These are phyloP conservation scores for Chaetodon trifascialis DNA, from an alignment of 2,113 vertebrate genomes.

Conservation along the genomic window DNA sequence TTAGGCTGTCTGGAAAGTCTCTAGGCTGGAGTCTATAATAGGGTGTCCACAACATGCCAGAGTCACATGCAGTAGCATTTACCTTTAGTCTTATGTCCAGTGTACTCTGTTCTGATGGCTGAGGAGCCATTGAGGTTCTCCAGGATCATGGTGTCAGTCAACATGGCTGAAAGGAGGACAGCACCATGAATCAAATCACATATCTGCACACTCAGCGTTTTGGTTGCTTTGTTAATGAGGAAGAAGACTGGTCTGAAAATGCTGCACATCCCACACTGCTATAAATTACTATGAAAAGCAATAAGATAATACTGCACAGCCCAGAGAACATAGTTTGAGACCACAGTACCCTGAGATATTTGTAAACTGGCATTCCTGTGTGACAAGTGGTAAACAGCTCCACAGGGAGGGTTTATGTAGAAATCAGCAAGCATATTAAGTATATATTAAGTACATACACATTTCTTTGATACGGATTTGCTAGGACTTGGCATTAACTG, in stretches of 20 bases:
- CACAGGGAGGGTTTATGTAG: conserved; percentile 7
- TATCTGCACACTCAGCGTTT: neutral
- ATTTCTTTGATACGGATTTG: conserved; percentile 38
- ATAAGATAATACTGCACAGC: conserved; percentile 20
- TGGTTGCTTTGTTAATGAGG: conserved; percentile 6
- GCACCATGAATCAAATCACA: neutral
- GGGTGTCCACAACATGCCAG: neutral
- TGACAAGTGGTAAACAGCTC: conserved; percentile 27
- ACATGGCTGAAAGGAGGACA: conserved; percentile 72
- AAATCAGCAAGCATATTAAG: conserved; percentile 28
- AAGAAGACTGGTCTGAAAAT: neutral
- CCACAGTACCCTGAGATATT: conserved; percentile 34
- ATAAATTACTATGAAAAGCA: conserved; percentile 18
- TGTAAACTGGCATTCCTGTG: conserved; percentile 35
- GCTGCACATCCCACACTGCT: neutral
- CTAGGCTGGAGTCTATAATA: neutral
- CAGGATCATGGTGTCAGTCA: conserved; percentile 88
- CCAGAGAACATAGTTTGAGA: conserved; percentile 17
- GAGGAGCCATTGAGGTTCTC: conserved; percentile 97
- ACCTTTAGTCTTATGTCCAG: conserved; percentile 97
- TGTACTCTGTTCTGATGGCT: conserved; percentile 95
- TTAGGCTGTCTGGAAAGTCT: neutral
- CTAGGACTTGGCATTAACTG: conserved; percentile 8
- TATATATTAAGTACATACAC: neutral
- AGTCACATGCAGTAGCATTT: conserved; percentile 16